Percentiles rank a stretch among this genome's conserved stretches.
These are phyloP conservation scores for Cylloceria caligata DNA, from an alignment of 2,888 invertebrate genomes.

Conservation along the genomic window DNA sequence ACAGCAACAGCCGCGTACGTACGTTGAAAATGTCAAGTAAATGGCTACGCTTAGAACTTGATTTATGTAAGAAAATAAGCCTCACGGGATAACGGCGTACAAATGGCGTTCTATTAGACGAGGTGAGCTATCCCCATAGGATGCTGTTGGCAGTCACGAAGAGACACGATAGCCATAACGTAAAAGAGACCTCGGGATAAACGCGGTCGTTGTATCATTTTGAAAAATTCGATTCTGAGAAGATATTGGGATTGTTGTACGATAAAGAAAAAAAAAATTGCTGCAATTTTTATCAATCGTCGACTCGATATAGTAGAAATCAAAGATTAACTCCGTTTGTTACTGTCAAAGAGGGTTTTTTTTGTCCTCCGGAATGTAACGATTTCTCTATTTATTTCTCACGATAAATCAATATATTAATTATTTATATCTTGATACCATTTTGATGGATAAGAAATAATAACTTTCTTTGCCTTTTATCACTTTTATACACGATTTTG, in stretches of 20 bases:
- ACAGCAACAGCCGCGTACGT: neutral
- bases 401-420: no score
- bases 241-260: no score
- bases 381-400: no score
- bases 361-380: no score
- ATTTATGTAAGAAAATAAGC: neutral
- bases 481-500: no score
- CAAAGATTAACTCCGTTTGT: no score
- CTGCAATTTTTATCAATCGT: neutral
- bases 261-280: neutral
- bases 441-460: no score
- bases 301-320: no score
- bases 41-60: neutral
- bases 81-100: slow-evolving; percentile 19
- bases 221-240: neutral
- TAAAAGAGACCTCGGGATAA: neutral
- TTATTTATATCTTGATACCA: no score
- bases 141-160: slow-evolving; percentile 13
- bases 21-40: neutral
- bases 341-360: no score
- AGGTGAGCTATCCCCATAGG: slow-evolving; percentile 15
- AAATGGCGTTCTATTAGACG: slow-evolving; percentile 37
- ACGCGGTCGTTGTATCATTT: no score
- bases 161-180: neutral
- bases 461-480: no score